A percentile compares a stretch with the other conserved stretches of the same genome.
Conservation (phyloP, 2,113 vertebrate species). For the Physeter macrocephalus region DNA sequence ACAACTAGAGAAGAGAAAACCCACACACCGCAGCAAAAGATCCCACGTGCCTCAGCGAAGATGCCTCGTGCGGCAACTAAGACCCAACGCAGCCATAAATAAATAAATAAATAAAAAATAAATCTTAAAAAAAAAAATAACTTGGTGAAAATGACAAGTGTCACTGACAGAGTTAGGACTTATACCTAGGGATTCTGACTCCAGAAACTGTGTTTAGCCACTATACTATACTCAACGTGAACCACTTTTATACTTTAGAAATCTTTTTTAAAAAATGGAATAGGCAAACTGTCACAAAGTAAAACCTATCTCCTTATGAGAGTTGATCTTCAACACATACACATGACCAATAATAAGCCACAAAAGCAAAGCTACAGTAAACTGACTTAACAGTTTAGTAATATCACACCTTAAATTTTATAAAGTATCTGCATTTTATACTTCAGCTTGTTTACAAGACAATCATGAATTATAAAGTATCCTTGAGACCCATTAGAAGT, state of each 20-base stretch:
- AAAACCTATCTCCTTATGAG: not conserved
- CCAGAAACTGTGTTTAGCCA: not conserved
- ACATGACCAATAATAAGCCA: not conserved
- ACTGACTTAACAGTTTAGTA: not conserved
- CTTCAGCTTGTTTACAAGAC: not conserved
- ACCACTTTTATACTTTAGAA: not conserved
- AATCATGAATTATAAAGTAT: not conserved
- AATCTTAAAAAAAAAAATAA: not conserved
- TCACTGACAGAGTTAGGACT: not conserved
- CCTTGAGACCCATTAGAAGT: not conserved
- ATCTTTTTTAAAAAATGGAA: not conserved
- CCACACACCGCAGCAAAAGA: not conserved
- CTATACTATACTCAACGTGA: not conserved
- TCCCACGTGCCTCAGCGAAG: accelerated
- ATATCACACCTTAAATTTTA: not conserved
- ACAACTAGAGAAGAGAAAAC: too few species aligned
- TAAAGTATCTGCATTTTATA: not conserved
- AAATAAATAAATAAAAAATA: not conserved
- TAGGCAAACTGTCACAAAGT: not conserved
- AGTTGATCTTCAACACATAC: not conserved
- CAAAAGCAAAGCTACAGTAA: not conserved
- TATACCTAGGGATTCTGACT: not conserved
- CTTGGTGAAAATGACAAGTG: not conserved
- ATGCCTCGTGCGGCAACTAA: accelerated
- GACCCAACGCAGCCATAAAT: not conserved